Evolutionary conservation across 2,113 vertebrate genomes (phyloP).

Genomic region (Micronycteris hirsuta): DNA sequence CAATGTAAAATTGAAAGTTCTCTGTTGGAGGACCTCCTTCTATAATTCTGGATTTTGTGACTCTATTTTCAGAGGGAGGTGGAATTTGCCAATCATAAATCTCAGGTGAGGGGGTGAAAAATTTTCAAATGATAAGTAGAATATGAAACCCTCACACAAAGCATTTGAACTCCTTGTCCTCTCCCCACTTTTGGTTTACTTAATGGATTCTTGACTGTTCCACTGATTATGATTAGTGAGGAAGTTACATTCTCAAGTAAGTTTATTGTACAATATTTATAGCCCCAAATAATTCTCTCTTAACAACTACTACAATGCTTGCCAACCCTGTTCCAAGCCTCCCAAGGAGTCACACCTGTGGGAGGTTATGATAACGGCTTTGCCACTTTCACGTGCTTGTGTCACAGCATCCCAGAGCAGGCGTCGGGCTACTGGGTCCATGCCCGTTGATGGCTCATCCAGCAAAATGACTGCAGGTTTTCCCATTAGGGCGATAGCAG

Average conservation of each 20-base stretch:
- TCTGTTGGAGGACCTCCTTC: background rate
- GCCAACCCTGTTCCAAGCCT: background rate
- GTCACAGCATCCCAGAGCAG: slow-evolving; percentile 92
- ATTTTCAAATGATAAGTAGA: background rate
- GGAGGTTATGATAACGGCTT: slow-evolving; percentile 94
- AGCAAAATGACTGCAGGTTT: slow-evolving; percentile 92
- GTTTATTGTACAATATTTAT: background rate
- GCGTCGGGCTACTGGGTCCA: slow-evolving; percentile 93
- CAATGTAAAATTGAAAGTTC: background rate
- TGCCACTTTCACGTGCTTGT: slow-evolving; percentile 87
- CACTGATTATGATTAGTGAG: background rate
- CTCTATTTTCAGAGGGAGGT: background rate
- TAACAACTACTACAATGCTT: background rate
- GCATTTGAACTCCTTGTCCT: background rate
- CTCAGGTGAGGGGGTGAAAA: background rate
- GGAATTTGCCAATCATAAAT: background rate
- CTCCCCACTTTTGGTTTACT: background rate
- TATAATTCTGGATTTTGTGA: background rate
- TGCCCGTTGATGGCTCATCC: slow-evolving; percentile 95
- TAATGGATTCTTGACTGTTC: background rate
- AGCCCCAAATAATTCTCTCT: background rate
- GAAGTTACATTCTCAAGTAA: background rate
- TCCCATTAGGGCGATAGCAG: slow-evolving; percentile 92
- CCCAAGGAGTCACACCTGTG: slow-evolving; percentile 86
- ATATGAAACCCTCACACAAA: background rate